A percentile compares a stretch with the other conserved stretches of the same genome.
phyloP scores from a whole-genome alignment of 2,797 vertebrate species.

The Otus scops region DNA sequence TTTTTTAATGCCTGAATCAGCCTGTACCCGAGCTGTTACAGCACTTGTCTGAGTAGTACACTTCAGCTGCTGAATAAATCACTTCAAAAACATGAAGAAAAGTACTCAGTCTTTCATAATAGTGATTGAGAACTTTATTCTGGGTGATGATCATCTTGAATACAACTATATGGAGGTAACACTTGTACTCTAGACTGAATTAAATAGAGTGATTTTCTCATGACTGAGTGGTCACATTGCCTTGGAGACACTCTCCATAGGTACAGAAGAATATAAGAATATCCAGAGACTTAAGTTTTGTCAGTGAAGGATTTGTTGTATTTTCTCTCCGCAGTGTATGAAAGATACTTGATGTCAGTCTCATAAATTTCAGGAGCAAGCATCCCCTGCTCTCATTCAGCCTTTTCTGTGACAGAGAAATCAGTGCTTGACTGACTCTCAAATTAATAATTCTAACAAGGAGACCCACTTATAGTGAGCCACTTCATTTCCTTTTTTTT shows the following conservation, averaged over 20 bases:
- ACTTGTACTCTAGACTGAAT: background rate
- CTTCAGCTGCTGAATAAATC: background rate
- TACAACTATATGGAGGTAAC: background rate
- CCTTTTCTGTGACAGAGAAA: background rate
- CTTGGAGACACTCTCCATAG: background rate
- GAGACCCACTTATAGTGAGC: background rate
- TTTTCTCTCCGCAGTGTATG: slow-evolving; percentile 13
- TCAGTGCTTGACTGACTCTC: slow-evolving; percentile 13
- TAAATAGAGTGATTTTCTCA: background rate
- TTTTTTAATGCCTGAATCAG: background rate
- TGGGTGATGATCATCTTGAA: background rate
- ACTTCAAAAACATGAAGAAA: background rate
- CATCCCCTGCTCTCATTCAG: background rate
- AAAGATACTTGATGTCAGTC: background rate
- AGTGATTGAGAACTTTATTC: background rate
- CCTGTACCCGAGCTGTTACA: background rate
- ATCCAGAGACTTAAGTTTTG: background rate
- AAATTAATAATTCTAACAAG: slow-evolving; percentile 40
- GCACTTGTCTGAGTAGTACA: background rate
- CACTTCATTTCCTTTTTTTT: background rate
- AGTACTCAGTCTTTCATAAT: background rate
- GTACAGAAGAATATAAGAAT: slow-evolving; percentile 17
- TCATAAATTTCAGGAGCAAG: slow-evolving; percentile 54
- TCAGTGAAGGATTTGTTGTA: slow-evolving; percentile 27
- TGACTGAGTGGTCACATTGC: slow-evolving; percentile 27